Evolutionary conservation across 23 tunicate genomes (phyloP), one percentile per base, ranked within the genome.

Genomic region (Halocynthia aurantium): DNA sequence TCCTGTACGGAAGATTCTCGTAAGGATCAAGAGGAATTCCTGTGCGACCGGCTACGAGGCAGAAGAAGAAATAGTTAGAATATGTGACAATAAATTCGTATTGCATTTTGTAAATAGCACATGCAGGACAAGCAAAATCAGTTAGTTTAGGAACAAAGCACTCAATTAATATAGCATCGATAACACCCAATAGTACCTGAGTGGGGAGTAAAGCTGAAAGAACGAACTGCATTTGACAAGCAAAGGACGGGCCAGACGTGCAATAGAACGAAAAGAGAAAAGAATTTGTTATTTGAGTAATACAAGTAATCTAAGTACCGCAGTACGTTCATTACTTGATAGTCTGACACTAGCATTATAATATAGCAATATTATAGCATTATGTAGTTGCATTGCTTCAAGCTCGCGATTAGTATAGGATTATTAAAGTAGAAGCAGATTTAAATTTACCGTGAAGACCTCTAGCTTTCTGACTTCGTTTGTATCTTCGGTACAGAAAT

Each of bases 161-260:
- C 22, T 12, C 22, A 0, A 19, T 68, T 68, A 68, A 68, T 68
- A 68, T 17, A 58, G n/a, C 17, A 1, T 17, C 15, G 64, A 58
- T 72, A 62, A 72, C 63, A 72, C 63, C 12, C 63, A 72, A 5
- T 31, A 81, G 52, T 87, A 87, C 94, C 94, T 87, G 94, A 82
- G 64, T 71, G 87, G 7, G 76, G 82, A 7, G 87, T 77, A 60
- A 87, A 87, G 83, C 86, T 87, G 87, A 87, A 82, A 52, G 94
- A 82, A 7, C 94, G 94, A 71, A 82, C 94, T 87, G 87, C 72
- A 57, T 78, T 77, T 81, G 76, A 67, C 75, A 84, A 49, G 31
- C 49, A 65, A 49, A 40, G 19, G 19, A 20, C 49, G 31, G 22
- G 6, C 6, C 10, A 20, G 70, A 65, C 70, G 70, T 20, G 70